Conservation (phyloP, 2,888 invertebrate genomes). For the Pseudolycoriella hygida region DNA sequence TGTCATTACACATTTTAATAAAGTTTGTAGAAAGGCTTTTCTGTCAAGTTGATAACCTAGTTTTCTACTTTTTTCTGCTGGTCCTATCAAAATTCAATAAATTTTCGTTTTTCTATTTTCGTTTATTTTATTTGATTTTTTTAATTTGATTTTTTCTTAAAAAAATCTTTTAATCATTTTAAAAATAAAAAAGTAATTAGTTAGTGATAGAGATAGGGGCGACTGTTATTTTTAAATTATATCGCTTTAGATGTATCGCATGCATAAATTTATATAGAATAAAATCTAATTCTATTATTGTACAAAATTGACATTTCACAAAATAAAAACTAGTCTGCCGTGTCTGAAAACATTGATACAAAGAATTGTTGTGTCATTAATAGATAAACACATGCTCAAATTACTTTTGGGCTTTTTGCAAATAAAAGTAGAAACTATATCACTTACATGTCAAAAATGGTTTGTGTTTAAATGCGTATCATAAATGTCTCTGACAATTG, state of each 20-base stretch:
- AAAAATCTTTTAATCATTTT: background rate
- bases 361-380: background rate
- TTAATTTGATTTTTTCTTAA: background rate
- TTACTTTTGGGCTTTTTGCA: too few species aligned
- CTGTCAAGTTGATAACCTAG: too few species aligned
- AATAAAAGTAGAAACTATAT: too few species aligned
- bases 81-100: background rate
- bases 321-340: constrained; percentile 1
- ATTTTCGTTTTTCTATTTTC: background rate
- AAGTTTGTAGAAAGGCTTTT: too few species aligned
- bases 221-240: background rate
- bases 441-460: too few species aligned
- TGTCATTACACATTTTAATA: too few species aligned
- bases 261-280: too few species aligned
- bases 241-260: constrained; percentile 1
- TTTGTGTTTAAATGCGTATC: too few species aligned
- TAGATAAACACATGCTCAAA: background rate
- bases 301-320: too few species aligned
- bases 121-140: background rate
- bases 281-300: too few species aligned
- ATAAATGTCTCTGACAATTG: too few species aligned
- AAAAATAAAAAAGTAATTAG: background rate
- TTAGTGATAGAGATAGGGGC: background rate
- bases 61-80: background rate
- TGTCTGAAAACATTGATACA: background rate